phyloP scores from a whole-genome alignment of 2,113 vertebrate species.

The Trinectes maculatus region DNA sequence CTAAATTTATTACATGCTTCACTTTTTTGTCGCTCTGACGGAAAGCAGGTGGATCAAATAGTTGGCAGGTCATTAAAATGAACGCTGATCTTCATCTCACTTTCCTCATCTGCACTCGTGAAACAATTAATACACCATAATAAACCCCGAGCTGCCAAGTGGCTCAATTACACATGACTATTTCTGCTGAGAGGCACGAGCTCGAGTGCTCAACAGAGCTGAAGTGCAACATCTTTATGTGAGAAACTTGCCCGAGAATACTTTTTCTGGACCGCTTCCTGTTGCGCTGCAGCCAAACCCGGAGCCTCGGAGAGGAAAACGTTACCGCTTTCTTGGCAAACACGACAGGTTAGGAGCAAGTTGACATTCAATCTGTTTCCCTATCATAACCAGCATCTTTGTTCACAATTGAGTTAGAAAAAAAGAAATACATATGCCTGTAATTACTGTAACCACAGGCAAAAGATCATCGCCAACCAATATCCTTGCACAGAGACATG shows the following conservation, averaged over 20 bases:
- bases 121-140: constrained; percentile 53
- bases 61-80: constrained; percentile 47
- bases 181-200: constrained; percentile 34
- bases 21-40: constrained; percentile 50
- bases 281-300: constrained; percentile 62
- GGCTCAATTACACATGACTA: constrained; percentile 31
- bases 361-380: constrained; percentile 78
- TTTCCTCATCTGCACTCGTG: constrained; percentile 34
- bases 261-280: constrained; percentile 68
- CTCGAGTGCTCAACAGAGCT: constrained; percentile 41
- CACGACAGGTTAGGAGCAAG: constrained; percentile 65
- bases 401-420: constrained; percentile 67
- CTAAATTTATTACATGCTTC: constrained; percentile 44
- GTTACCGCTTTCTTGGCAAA: constrained; percentile 77
- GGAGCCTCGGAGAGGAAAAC: constrained; percentile 63
- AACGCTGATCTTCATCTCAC: constrained; percentile 39
- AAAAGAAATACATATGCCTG: constrained; percentile 69
- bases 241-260: constrained; percentile 64
- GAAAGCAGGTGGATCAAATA: constrained; percentile 50
- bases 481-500: constrained; percentile 63
- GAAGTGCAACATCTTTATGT: constrained; percentile 50
- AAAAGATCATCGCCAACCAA: constrained; percentile 73
- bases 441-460: constrained; percentile 76
- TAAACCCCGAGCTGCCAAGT: constrained; percentile 20
- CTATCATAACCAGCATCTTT: constrained; percentile 72